Evolutionary conservation across 2,888 invertebrate species (phyloP), one percentile per base, ranked within the genome.

Genomic region (Branchinecta sandiegonensis): DNA sequence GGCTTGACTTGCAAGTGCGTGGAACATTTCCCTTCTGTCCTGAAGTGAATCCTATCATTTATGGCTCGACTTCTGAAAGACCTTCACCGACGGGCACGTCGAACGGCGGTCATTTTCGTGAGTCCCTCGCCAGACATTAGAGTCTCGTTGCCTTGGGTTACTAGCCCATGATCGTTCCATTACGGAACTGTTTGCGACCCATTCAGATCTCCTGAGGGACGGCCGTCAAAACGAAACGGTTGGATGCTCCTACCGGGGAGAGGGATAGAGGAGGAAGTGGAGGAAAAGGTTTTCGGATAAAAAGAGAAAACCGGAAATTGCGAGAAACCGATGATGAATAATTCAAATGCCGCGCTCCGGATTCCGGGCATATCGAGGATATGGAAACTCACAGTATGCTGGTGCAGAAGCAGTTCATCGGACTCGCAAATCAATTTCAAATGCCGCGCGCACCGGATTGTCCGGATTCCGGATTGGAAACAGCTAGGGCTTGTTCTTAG

Each of bases 171-270:
- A 56, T 56, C 56, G 17, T 56, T 56, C 56, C 56, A 56, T 56
- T 56, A 56, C 56, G 56, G 56, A 56, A 56, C 14, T 17, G 56
- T 56, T 56, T 56, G 56, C 56, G 56, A 56, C 56, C 56, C 56
- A 56, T 56, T 56, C 56, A 56, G 9, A 56, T 56, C 56, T 56
- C 56, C 56, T 37, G 9, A 56, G 56, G 56, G 17, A 17, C 56
- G 56, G 56, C 17, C 56, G 56, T 56, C 56, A 56, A 56, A 56
- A 56, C 56, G 56, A 14, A 56, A 56, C 17, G 56, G 56, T 56
- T 10, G 56, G 17, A 56, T 56, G 56, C 56, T 56, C 17, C 17
- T 17, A 14, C 14, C 56, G 14, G 17, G 17, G 17, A 17, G 14
- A 56, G 14, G 56, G 56, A 56, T n/a, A 17, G 56, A 56, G n/a